Base-by-base conservation (phyloP, 2,113 vertebrate species). In the Puma concolor region DNA sequence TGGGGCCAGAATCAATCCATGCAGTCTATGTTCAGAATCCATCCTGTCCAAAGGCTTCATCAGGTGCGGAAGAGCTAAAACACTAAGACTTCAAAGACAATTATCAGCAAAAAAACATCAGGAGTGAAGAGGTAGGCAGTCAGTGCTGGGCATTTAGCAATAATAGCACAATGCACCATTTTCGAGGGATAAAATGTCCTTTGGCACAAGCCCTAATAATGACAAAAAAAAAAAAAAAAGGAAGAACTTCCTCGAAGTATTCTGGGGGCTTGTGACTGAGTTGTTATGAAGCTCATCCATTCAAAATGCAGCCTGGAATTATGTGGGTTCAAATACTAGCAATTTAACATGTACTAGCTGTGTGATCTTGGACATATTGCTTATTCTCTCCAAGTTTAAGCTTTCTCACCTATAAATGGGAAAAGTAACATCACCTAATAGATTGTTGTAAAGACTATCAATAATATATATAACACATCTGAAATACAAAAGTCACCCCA, bases 1-100 rank as follows among this genome's bases (percentile, higher is more conserved):
- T 50, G 69, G 96, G 97, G 86, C 97, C 98, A 98, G 97, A 98
- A 97, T 92, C 94, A 94, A 97, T 48, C 95, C 91, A 91, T 71
- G 95, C 89, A 97, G 83, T 96, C 96, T 85, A 96, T 94, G 93
- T 94, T 96, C 96, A 97, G 94, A 97, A 82, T 93, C 52, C 91
- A 84, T 52, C 80, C 91, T 95, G 89, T 84, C 97, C 88, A 96
- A 89, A 97, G 94, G 92, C 92, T 80, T 98, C 95, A 95, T 97
- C 86, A 97, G 96, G 96, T 95, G 16, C 86, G 63, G 97, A 63
- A 54, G 72, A 98, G 76, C 67, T 97, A 96, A 89, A 14, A 80
- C 29, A 72, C 33, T 71, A 98, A 97, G 72, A 17, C 95, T 97
- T 98, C 85, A 80, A 87, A 97, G 94, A 98, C 93, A 98, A 97